Evolutionary conservation across 35 echinoderm and acorn worm genomes (phyloP), one percentile per base, ranked within the genome.

Genomic region (Heliocidaris tuberculata): DNA sequence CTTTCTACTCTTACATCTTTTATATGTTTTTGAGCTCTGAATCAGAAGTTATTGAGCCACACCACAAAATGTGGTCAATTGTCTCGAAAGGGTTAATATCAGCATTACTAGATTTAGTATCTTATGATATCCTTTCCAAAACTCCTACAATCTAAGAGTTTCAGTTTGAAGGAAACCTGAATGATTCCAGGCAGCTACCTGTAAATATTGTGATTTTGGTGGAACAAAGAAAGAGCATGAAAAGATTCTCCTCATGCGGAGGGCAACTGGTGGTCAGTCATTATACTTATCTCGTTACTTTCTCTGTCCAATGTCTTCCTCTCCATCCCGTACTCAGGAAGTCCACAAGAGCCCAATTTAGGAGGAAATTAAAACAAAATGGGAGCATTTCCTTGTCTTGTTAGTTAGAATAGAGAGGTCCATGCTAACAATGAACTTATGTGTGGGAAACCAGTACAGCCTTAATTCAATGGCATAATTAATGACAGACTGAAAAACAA

Each of bases 301-400:
- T 88, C 31, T 42, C 86, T 19, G 47, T 27, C 47, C 31, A 88
- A 19, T 88, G 31, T 29, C 86, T 88, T 88, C 86, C 86, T 48
- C 5, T 88, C 15, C 31, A 48, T 32, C 47, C 27, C 86, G 16
- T 48, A 42, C 47, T 88, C 86, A 88, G 86, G 86, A 88, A 88
- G 86, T 88, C 30, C 17, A 88, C 31, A 35, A 70, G 31, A 88
- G 86, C 13, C 86, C 86, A 88, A 88, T 88, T 88, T 88, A 88
- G 86, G 86, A 88, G 86, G 86, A 88, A 88, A 88, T 88, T 88
- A 88, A 88, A 88, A 88, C 86, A 88, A 88, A 88, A 88, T 88
- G 86, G 47, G 86, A 48, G 30, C 86, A 88, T 27, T 88, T 88
- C 86, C 86, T 88, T 32, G 86, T 88, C 86, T 88, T 70, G 60